Base-by-base conservation (phyloP, 2,113 vertebrate genomes). In the Lampris incognitus region DNA sequence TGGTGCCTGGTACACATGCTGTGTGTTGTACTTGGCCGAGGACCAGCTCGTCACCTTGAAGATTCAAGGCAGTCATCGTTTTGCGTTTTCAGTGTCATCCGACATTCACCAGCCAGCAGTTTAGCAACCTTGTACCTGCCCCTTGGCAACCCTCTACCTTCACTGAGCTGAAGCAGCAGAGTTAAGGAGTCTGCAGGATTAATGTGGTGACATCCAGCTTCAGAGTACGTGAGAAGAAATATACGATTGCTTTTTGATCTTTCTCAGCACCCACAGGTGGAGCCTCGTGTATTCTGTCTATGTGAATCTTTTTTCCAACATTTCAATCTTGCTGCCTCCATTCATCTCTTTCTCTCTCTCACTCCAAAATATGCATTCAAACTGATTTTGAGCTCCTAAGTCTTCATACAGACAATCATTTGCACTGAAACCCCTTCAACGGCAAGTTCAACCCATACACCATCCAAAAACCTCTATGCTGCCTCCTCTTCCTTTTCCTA, bases 51-150 rank as follows among this genome's bases (percentile, higher is more conserved):
- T 52, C 59, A n/a, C 70, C n/a, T 61, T 67, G 11, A 41, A 60
- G 55, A 78, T 36, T 64, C 76, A 65, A 49, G 65, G 50, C 74
- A 84, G 59, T 72, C 82, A 61, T 75, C 66, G 66, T 9, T 6
- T 66, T 79, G 70, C 57, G 42, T 54, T 67, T 76, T 69, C 51
- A 77, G 67, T 52, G 48, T 74, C 68, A 65, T 69, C 69, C 81
- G 81, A 88, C 74, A 68, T 73, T 81, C 2, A 11, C 69, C 80
- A 82, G 74, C 56, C 54, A 76, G 74, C 68, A 76, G 74, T 66
- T 59, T 38, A 63, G 69, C 48, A 82, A 60, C 72, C 65, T 6
- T 36, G 54, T 5, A n/a, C 56, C n/a, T 8, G 37, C 24, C 69
- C 9, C 59, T 54, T 9, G 6, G 0, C 48, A 54, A 48, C 38